These are phyloP conservation scores for Macaria notata DNA, from an alignment of 2,888 invertebrate species.

Conservation along the genomic window DNA sequence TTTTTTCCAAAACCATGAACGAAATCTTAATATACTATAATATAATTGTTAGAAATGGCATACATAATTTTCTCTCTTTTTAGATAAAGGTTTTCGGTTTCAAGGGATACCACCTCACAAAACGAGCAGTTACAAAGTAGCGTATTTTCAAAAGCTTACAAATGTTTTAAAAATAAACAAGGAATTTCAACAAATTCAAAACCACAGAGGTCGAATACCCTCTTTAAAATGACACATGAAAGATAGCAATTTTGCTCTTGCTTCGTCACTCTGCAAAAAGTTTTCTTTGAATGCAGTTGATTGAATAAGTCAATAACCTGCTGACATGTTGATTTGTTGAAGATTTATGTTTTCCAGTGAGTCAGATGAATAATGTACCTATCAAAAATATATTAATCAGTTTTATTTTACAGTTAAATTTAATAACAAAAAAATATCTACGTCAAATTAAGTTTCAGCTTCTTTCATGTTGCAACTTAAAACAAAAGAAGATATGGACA, in stretches of 20 bases:
- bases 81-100: background rate
- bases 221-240: conserved; percentile 31
- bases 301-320: conserved; percentile 19
- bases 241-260: conserved; percentile 25
- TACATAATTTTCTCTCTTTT: no score
- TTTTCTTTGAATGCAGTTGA: conserved; percentile 20
- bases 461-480: no score
- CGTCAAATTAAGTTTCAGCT: no score
- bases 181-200: conserved; percentile 41
- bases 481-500: no score
- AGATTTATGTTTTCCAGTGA: background rate
- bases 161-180: conserved; percentile 28
- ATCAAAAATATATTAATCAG: no score
- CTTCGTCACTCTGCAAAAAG: conserved; percentile 4
- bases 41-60: no score
- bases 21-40: no score
- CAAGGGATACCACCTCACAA: background rate
- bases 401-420: no score
- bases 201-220: conserved; percentile 39
- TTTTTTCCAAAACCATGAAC: no score
- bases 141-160: conserved; percentile 26
- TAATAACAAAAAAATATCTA: no score
- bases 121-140: conserved; percentile 26
- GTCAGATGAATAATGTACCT: no score
- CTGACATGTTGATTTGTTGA: conserved; percentile 14